These are phyloP conservation scores for Pterophyllum scalare DNA, from an alignment of 2,113 vertebrate species.

Conservation along the genomic window DNA sequence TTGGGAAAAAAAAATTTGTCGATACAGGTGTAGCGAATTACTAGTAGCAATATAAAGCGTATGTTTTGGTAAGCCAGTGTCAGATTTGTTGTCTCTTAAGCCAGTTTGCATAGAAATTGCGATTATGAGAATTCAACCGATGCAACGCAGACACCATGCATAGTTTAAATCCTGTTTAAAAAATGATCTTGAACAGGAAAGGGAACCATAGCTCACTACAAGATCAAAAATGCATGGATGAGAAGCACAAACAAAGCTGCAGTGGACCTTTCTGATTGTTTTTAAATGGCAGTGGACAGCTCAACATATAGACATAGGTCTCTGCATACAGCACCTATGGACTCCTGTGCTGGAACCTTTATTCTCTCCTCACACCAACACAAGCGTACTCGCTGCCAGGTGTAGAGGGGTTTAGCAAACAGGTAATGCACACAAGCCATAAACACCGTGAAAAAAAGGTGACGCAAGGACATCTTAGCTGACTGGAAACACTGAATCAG, in stretches of 20 bases:
- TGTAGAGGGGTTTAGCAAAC: neutral
- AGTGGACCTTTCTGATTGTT: accelerated
- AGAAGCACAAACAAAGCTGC: accelerated
- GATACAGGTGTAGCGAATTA: neutral
- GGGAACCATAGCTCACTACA: neutral
- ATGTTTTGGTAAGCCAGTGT: neutral
- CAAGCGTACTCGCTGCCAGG: neutral
- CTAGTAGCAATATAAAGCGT: accelerated
- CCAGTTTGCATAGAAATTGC: neutral
- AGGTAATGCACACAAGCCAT: neutral
- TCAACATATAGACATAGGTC: neutral
- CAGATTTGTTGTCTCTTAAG: neutral
- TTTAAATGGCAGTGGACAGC: neutral
- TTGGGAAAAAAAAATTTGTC: neutral
- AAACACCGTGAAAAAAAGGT: neutral
- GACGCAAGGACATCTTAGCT: neutral
- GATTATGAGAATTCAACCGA: neutral
- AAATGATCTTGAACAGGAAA: neutral
- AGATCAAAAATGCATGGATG: neutral
- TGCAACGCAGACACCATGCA: neutral
- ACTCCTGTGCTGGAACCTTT: too few relatives aligned
- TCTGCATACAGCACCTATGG: neutral
- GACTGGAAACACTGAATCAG: neutral
- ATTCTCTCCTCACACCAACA: neutral
- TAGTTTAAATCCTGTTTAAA: neutral